A percentile compares a stretch with the other conserved stretches of the same genome.
Evolutionary conservation across 2,797 vertebrate genomes (phyloP).

Genomic region (Martes flavigula): DNA sequence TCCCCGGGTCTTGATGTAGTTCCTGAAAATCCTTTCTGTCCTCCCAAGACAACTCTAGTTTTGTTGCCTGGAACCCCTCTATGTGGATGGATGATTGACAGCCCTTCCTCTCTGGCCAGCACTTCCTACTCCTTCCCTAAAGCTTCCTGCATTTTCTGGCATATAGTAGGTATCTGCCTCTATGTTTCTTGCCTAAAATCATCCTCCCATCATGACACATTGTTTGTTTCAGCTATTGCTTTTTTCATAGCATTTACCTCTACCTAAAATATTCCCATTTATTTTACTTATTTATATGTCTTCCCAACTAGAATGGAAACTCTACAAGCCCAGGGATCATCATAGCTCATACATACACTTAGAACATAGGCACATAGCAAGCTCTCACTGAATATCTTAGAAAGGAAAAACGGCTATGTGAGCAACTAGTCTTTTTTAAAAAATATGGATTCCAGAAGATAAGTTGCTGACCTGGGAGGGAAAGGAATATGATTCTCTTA

Average conservation of each 20-base stretch:
- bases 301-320: neutral
- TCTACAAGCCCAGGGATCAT: neutral
- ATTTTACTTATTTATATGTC: neutral
- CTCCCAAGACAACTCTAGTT: neutral
- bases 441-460: neutral
- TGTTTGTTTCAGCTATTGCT: neutral
- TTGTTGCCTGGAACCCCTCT: neutral
- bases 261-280: neutral
- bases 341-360: neutral
- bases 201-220: rapidly evolving
- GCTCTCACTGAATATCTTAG: neutral
- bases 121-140: neutral
- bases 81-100: neutral
- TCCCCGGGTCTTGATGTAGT: neutral
- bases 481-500: neutral
- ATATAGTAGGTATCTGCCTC: rapidly evolving
- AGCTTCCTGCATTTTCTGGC: neutral
- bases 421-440: neutral
- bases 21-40: neutral
- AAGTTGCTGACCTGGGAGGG: neutral
- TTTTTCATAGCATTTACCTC: neutral
- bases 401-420: neutral
- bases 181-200: neutral
- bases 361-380: neutral
- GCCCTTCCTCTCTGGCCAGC: neutral